Evolutionary conservation across 2,888 invertebrate genomes (phyloP).

Genomic region (Monochamus alternatus): DNA sequence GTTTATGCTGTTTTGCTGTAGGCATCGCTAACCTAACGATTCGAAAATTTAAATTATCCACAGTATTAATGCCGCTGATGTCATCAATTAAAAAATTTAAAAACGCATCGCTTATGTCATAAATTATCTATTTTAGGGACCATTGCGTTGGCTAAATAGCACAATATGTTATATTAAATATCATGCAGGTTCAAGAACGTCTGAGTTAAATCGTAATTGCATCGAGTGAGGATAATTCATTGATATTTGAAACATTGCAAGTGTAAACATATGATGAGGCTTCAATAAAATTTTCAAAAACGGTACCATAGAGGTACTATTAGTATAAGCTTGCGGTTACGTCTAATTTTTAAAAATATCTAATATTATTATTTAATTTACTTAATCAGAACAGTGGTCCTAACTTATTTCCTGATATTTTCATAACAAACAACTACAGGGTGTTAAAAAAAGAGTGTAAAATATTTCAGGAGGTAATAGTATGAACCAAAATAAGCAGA

Average conservation of each 20-base stretch:
- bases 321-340: no score
- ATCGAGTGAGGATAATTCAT: constrained; percentile 12
- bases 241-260: constrained; percentile 3
- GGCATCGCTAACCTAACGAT: constrained; percentile 8
- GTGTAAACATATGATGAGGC: background rate
- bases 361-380: no score
- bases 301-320: no score
- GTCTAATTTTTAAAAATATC: no score
- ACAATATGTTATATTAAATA: constrained; percentile 29
- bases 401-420: no score
- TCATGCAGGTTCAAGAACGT: constrained; percentile 27
- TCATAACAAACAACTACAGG: no score
- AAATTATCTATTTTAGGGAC: constrained; percentile 30
- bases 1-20: background rate
- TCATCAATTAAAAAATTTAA: constrained; percentile 37
- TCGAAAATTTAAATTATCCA: constrained; percentile 17
- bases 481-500: no score
- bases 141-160: constrained; percentile 22
- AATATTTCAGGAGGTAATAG: no score
- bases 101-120: constrained; percentile 37
- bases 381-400: no score
- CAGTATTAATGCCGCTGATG: constrained; percentile 30
- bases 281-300: background rate
- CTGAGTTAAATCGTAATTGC: constrained; percentile 21
- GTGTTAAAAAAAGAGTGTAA: no score